A percentile compares a stretch with the other conserved stretches of the same genome.
These are phyloP conservation scores for Hermetia illucens DNA, from an alignment of 1,140 invertebrate species.

Conservation along the genomic window DNA sequence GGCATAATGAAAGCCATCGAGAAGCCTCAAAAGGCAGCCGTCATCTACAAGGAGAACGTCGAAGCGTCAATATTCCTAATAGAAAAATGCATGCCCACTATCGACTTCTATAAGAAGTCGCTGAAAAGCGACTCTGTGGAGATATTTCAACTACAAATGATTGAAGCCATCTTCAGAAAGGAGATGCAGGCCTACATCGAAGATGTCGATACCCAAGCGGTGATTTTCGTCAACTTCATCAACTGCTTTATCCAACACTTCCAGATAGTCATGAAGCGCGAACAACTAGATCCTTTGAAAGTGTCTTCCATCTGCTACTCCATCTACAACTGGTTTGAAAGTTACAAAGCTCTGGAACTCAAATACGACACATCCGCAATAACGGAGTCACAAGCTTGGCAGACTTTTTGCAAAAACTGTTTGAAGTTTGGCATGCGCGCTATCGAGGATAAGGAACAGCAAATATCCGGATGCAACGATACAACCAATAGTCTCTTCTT, in stretches of 20 bases:
- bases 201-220: slow-evolving; percentile 21
- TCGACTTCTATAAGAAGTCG: slow-evolving; percentile 35
- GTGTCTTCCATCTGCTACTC: slow-evolving; percentile 15
- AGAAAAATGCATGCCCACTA: slow-evolving; percentile 35
- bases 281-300: slow-evolving; percentile 15
- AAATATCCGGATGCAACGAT: slow-evolving; percentile 12
- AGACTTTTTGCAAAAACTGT: slow-evolving; percentile 46
- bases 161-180: slow-evolving; percentile 38
- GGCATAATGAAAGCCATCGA: slow-evolving; percentile 42
- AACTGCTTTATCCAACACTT: slow-evolving; percentile 38
- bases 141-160: slow-evolving; percentile 36
- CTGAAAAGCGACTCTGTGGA: slow-evolving; percentile 43
- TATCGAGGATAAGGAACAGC: slow-evolving; percentile 19
- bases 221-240: slow-evolving; percentile 36
- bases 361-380: slow-evolving; percentile 27
- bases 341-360: slow-evolving; percentile 30
- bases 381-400: slow-evolving; percentile 41
- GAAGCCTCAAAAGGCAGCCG: slow-evolving; percentile 46
- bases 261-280: slow-evolving; percentile 38
- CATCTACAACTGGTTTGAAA: slow-evolving; percentile 20
- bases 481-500: slow-evolving; percentile 33
- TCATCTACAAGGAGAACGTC: slow-evolving; percentile 39
- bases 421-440: slow-evolving; percentile 48
- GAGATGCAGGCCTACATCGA: slow-evolving; percentile 17
- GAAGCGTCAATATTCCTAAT: slow-evolving; percentile 36